Evolutionary conservation across 1,140 invertebrate genomes (phyloP).

Genomic region (Helicoverpa zea): DNA sequence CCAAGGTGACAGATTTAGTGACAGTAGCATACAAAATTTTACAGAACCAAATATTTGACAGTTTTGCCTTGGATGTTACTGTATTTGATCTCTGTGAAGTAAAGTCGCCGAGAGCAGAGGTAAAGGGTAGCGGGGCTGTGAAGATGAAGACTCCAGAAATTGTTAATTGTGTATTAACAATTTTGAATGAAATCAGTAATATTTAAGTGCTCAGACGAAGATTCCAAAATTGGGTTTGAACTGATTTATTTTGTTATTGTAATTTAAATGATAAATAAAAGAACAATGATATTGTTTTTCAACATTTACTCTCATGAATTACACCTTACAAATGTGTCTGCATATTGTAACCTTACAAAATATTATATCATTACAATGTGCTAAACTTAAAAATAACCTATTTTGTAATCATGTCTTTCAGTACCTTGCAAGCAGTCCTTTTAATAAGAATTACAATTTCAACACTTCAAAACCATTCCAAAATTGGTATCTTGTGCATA

Average conservation of each 20-base stretch:
- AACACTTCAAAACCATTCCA: conserved; percentile 49
- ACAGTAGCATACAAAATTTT: conserved; percentile 70
- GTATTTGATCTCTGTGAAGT: conserved; percentile 72
- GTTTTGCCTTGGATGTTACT: conserved; percentile 68
- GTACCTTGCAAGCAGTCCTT: conserved; percentile 80
- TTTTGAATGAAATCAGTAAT: conserved; percentile 70
- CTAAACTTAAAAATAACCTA: conserved; percentile 84
- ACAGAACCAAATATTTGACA: conserved; percentile 76
- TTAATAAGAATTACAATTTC: conserved; percentile 56
- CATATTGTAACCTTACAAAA: conserved; percentile 85
- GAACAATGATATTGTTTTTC: conserved; percentile 69
- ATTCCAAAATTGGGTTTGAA: conserved; percentile 28
- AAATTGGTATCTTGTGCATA: conserved; percentile 63
- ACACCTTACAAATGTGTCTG: conserved; percentile 84
- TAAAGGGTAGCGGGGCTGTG: conserved; percentile 71
- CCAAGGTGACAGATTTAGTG: conserved; percentile 61
- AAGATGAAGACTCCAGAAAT: conserved; percentile 81
- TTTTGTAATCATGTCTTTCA: conserved; percentile 78
- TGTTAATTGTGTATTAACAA: conserved; percentile 73
- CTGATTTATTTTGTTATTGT: too few species aligned
- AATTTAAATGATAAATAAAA: conserved; percentile 52
- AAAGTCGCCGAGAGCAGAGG: conserved; percentile 72
- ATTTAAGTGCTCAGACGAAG: background rate
- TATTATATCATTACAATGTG: conserved; percentile 84
- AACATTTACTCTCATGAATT: conserved; percentile 85